These are phyloP conservation scores for Platalea minor DNA, from an alignment of 2,797 vertebrate genomes.

Conservation along the genomic window DNA sequence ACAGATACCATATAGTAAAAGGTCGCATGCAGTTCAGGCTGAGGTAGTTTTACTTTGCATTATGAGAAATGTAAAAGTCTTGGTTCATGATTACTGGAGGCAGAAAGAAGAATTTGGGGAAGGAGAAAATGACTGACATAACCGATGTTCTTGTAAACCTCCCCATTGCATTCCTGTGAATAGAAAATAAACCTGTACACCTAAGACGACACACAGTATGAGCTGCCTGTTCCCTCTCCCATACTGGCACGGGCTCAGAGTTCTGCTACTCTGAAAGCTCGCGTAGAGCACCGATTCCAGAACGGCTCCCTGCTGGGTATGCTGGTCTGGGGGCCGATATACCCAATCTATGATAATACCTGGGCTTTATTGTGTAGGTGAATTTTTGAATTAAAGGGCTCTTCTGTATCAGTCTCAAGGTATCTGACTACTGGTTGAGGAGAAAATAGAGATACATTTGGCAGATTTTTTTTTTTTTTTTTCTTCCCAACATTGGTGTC, in stretches of 20 bases:
- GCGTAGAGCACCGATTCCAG: neutral
- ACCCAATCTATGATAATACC: neutral
- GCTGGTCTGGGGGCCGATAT: neutral
- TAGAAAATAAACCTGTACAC: constrained; percentile 31
- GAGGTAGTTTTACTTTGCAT: constrained; percentile 39
- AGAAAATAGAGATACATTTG: neutral
- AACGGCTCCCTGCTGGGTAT: neutral
- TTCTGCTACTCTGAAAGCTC: neutral
- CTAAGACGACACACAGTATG: constrained; percentile 18
- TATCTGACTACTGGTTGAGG: neutral
- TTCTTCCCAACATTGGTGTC: neutral
- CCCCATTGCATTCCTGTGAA: neutral
- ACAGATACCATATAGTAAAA: constrained; percentile 41
- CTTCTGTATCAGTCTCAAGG: neutral
- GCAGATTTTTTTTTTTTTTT: neutral
- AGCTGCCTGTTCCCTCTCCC: neutral
- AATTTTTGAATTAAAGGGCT: neutral
- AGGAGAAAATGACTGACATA: constrained; percentile 43
- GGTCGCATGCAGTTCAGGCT: constrained; percentile 48
- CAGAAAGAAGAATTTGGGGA: constrained; percentile 30
- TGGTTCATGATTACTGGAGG: constrained; percentile 6
- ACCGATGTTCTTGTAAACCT: constrained; percentile 52
- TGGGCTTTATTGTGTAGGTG: neutral
- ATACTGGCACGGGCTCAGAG: neutral
- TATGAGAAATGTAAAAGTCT: constrained; percentile 10